phyloP scores from a whole-genome alignment of 2,888 invertebrate genomes.

The Polymixis flavicincta region DNA sequence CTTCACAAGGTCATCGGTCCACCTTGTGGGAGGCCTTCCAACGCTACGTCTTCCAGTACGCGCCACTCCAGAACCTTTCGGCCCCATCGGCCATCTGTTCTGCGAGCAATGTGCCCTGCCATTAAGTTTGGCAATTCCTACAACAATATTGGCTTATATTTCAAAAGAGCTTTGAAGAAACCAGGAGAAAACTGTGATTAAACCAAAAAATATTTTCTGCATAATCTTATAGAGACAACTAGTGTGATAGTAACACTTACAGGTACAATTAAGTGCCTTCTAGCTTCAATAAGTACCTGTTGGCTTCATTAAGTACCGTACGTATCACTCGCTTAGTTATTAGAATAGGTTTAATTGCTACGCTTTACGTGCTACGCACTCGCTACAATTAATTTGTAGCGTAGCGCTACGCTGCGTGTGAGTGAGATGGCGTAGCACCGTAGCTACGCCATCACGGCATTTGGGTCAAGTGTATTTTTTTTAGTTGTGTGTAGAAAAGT shows the following conservation, averaged over 20 bases:
- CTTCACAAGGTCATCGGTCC: no score
- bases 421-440: no score
- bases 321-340: conserved; percentile 20
- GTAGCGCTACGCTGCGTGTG: conserved; percentile 44
- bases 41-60: no score
- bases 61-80: no score
- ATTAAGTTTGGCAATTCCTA: no score
- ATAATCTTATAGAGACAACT: neutral
- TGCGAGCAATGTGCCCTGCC: no score
- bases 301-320: conserved; percentile 13
- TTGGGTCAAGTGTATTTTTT: conserved; percentile 29
- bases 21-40: no score
- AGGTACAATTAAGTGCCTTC: conserved; percentile 7
- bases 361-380: conserved; percentile 41
- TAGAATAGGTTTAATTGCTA: conserved; percentile 43
- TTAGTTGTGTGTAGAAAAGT: neutral
- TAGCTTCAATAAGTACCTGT: conserved; percentile 13
- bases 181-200: neutral
- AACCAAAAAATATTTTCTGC: neutral
- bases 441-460: conserved; percentile 22
- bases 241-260: neutral
- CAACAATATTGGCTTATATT: neutral
- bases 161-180: neutral
- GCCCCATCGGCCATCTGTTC: no score
- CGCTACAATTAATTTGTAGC: conserved; percentile 36